A percentile compares a stretch with the other conserved stretches of the same genome.
These are phyloP conservation scores for Ispidina picta DNA, from an alignment of 2,797 vertebrate species.

Conservation along the genomic window DNA sequence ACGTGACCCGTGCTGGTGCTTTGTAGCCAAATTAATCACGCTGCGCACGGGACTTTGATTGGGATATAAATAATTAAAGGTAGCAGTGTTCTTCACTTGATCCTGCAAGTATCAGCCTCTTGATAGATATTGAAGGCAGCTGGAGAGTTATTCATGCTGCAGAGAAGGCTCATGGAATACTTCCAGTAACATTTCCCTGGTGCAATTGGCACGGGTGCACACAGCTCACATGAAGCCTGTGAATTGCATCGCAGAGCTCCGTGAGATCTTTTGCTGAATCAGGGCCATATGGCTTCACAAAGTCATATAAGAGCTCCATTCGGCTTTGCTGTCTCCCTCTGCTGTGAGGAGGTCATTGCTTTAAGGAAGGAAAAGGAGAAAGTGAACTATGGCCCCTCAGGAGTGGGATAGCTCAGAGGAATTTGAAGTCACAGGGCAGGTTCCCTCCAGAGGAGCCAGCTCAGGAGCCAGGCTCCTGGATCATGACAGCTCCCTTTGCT, in stretches of 20 bases:
- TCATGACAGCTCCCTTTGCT: background rate
- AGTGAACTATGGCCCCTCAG: background rate
- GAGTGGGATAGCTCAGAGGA: fast-evolving
- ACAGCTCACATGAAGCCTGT: background rate
- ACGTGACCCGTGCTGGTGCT: background rate
- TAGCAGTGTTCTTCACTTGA: background rate
- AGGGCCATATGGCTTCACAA: background rate
- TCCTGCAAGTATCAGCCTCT: background rate
- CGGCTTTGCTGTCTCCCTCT: background rate
- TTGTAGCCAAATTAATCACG: slow-evolving; percentile 20
- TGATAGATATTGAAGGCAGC: background rate
- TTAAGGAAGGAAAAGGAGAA: background rate
- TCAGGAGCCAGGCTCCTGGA: background rate
- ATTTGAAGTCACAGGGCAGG: fast-evolving
- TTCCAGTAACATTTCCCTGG: background rate
- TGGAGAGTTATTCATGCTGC: background rate
- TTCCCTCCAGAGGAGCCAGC: background rate
- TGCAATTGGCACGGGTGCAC: fast-evolving
- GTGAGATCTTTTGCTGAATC: background rate
- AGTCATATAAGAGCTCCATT: background rate
- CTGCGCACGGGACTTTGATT: background rate
- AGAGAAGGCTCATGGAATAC: background rate
- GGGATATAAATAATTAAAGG: slow-evolving; percentile 20
- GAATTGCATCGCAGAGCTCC: background rate
- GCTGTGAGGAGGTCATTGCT: background rate